Base-by-base conservation (phyloP, 2,888 invertebrate genomes). In the Parnassius glacialis region DNA sequence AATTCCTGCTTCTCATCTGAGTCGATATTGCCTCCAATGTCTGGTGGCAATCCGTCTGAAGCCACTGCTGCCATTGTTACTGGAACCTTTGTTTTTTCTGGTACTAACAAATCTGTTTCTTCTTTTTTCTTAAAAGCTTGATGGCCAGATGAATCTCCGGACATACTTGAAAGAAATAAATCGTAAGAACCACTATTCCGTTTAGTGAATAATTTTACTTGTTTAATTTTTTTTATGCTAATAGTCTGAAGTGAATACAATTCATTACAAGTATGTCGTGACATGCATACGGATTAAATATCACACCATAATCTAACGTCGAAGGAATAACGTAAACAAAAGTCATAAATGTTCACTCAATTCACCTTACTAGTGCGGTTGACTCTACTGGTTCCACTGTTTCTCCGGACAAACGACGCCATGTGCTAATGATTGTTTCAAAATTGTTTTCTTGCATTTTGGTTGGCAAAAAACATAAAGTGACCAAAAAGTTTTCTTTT, bases 371-470 rank as follows among this genome's bases (percentile, higher is more conserved):
- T 72, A 76, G 59, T 62, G 64, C 74, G 68, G 80, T 74, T 64
- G 79, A 71, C 73, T 83, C 83, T 68, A 74, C 74, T 79, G 78
- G 80, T 76, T 85, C 87, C 57, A 41, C 50, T 16, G 41, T 9
- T 9, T 12, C 12, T 55, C 81, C 85, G 73, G 88, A 87, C 78
- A 87, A 79, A 75, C 84, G 86, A 79, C 88, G 87, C 90, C 90
- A 90, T 80, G 83, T 84, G 74, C 73, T 85, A 70, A 87, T 81
- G 78, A 89, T 84, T 75, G 83, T 79, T 74, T 85, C 83, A 80
- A 88, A 90, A 84, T 81, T 85, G 76, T 83, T 85, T 76, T 87
- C 84, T 85, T 87, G 85, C 89, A 88, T 85, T 66, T 73, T 77
- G 68, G 68, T 72, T 66, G 69, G 70, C 74, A 73, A 74, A 73